Percentiles rank a stretch among this genome's conserved stretches.
These are phyloP conservation scores for Anodontia alba DNA, from an alignment of 2,888 invertebrate genomes.

Conservation along the genomic window DNA sequence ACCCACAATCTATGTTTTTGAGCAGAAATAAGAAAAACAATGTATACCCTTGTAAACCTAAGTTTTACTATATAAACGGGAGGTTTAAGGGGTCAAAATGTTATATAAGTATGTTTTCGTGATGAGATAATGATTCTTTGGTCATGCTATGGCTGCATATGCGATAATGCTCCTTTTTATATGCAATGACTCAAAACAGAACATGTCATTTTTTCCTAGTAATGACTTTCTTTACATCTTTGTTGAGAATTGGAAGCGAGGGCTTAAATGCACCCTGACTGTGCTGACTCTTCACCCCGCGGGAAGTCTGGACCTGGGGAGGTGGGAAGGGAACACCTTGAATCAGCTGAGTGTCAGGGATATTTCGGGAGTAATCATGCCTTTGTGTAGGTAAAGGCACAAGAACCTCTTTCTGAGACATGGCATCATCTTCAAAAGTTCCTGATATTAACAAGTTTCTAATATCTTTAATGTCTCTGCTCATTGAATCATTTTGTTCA, in stretches of 20 bases:
- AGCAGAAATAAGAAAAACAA: no score
- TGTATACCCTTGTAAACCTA: no score
- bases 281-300: constrained; percentile 46
- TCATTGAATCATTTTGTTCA: constrained; percentile 72
- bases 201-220: constrained; percentile 25
- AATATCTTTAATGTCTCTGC: constrained; percentile 72
- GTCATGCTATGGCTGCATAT: no score
- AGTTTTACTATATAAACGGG: no score
- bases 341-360: background rate
- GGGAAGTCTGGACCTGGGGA: constrained; percentile 40
- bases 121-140: no score
- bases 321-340: constrained; percentile 14
- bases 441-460: constrained; percentile 65
- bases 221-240: constrained; percentile 45
- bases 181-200: no score
- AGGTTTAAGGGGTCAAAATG: no score
- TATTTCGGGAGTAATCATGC: background rate
- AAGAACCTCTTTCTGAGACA: constrained; percentile 28
- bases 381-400: constrained; percentile 39
- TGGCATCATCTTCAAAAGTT: constrained; percentile 50
- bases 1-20: no score
- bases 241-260: constrained; percentile 62
- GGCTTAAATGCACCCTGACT: constrained; percentile 57
- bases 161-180: no score
- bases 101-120: no score